Evolutionary conservation across 2,113 vertebrate species (phyloP), one percentile per base, ranked within the genome.

Genomic region (Camarhynchus parvulus): DNA sequence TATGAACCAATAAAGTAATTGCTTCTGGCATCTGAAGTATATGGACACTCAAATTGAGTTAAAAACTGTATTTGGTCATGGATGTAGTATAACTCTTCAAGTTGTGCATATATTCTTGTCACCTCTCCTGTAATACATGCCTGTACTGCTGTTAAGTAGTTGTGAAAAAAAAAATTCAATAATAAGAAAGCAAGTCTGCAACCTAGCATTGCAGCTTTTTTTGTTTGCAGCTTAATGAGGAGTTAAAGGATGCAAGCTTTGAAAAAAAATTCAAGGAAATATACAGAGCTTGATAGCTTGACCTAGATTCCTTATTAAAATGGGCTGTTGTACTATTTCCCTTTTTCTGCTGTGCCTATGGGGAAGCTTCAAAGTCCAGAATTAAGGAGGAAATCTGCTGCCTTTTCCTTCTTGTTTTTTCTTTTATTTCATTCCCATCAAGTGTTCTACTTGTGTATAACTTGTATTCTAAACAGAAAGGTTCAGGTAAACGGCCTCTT

Each of bases 241-340:
- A 90, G 64, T 63, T 86, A 73, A 84, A 94, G 49, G 56, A 90
- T 94, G 59, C 56, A 87, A 55, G 49, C 83, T 87, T 79, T 94
- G 69, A 63, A 41, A 87, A 87, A 41, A 72, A 49, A 69, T 42
- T 90, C 53, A 83, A 81, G 82, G 87, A 95, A 91, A 83, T 75
- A 20, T 69, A 81, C 13, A 2, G 50, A 75, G 52, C 75, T 90
- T 75, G 79, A 83, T 81, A 74, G 55, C 56, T 83, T 94, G 94
- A 92, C 92, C 92, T 85, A 94, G 56, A 94, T 92, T 96, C 83
- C 70, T 21, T 90, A 72, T 85, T 78, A 74, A 90, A 84, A 64
- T 80, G 75, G 56, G 72, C 30, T 58, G 28, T 76, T 70, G 27
- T 58, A 41, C 73, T 76, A 16, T 75, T 94, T 85, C 49, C 63